Evolutionary conservation across 2,797 vertebrate genomes (phyloP).

Genomic region (Rhinatrema bivittatum): DNA sequence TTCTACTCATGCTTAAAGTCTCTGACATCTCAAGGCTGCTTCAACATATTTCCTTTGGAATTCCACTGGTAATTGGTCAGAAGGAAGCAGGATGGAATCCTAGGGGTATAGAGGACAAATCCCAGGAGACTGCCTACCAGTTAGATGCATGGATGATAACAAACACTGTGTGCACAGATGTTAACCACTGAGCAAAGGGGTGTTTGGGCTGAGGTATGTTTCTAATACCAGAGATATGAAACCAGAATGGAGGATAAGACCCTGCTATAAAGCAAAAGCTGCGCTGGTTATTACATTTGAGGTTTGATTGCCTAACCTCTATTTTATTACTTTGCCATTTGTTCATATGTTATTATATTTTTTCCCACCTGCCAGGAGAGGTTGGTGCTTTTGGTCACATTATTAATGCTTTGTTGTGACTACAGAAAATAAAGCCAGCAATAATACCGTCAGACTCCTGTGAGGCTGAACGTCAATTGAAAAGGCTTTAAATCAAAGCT

Average conservation of each 20-base stretch:
- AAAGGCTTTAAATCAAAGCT: constrained; percentile 22
- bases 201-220: background rate
- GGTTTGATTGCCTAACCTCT: background rate
- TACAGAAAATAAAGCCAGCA: constrained; percentile 11
- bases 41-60: background rate
- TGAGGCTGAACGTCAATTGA: constrained; percentile 13
- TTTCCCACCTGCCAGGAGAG: constrained; percentile 7
- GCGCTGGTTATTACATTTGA: background rate
- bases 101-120: no score
- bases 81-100: background rate
- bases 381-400: constrained; percentile 5
- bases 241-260: background rate
- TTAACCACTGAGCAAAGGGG: constrained; percentile 2
- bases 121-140: no score
- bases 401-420: constrained; percentile 14
- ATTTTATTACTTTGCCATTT: constrained; percentile 11
- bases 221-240: background rate
- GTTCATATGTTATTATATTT: constrained; percentile 6
- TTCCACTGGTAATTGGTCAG: background rate
- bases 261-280: background rate
- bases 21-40: background rate
- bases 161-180: background rate
- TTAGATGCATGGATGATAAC: no score
- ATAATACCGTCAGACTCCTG: constrained; percentile 6
- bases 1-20: background rate